Conservation (phyloP, 2,888 invertebrate species). For the Timema cristinae region DNA sequence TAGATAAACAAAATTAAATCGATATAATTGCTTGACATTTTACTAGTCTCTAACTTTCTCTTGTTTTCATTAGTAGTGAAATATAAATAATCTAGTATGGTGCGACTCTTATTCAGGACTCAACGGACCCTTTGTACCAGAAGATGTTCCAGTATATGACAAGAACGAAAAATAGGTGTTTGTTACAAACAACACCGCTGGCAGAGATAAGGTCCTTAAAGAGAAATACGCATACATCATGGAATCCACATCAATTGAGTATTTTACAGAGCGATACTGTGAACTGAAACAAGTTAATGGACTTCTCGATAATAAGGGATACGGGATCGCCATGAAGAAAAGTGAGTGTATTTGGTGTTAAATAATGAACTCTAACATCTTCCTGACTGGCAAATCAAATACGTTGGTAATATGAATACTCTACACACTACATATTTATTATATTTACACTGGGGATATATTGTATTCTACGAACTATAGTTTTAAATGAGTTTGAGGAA, state of each 20-base stretch:
- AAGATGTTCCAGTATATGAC: slow-evolving; percentile 27
- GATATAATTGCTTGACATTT: no score
- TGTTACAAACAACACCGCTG: slow-evolving; percentile 46
- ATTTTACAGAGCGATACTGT: slow-evolving; percentile 72
- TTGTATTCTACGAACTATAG: no score
- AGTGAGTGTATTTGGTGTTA: slow-evolving; percentile 47
- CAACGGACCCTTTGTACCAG: slow-evolving; percentile 26
- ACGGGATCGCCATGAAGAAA: slow-evolving; percentile 81
- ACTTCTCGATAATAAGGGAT: slow-evolving; percentile 75
- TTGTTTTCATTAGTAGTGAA: no score
- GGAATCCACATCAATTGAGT: slow-evolving; percentile 89
- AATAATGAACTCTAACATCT: no score
- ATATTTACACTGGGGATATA: no score
- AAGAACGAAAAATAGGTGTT: slow-evolving; percentile 43
- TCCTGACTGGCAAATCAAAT: no score
- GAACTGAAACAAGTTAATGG: slow-evolving; percentile 70
- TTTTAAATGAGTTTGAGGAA: no score
- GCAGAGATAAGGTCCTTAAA: slow-evolving; percentile 46
- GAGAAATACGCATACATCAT: slow-evolving; percentile 79
- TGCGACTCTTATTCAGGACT: slow-evolving; percentile 21
- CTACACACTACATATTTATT: no score
- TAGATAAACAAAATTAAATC: no score
- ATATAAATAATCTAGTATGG: no score
- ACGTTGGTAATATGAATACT: no score
- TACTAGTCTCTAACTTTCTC: no score